Evolutionary conservation across 2,113 vertebrate genomes (phyloP).

Genomic region (Condylura cristata): DNA sequence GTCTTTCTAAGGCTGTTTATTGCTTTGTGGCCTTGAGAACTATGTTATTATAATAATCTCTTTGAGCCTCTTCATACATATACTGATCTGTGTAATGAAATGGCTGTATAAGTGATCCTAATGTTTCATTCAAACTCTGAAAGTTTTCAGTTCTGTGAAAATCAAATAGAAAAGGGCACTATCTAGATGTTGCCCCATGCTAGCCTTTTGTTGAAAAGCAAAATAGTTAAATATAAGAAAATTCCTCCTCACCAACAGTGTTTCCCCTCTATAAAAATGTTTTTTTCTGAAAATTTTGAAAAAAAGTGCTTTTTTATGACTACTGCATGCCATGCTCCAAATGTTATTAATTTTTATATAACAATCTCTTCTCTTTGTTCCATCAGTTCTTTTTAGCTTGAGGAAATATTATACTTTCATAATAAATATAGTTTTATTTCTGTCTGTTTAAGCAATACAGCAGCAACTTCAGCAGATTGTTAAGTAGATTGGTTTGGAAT

Average conservation of each 20-base stretch:
- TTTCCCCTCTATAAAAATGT: not conserved
- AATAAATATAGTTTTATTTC: constrained; percentile 74
- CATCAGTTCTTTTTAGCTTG: constrained; percentile 55
- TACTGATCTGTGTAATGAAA: not conserved
- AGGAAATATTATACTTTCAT: constrained; percentile 72
- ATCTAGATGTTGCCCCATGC: not conserved
- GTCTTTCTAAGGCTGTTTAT: not conserved
- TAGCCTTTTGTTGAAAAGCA: constrained; percentile 21
- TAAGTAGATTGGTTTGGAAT: constrained; percentile 66
- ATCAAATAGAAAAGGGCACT: not conserved
- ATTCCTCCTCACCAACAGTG: not conserved
- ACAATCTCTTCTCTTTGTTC: constrained; percentile 60
- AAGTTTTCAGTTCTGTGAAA: not conserved
- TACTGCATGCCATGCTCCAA: constrained; percentile 54
- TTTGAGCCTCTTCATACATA: not conserved
- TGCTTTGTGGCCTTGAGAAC: not conserved
- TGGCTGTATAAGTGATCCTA: not conserved
- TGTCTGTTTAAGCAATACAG: constrained; percentile 80
- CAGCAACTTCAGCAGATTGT: constrained; percentile 80
- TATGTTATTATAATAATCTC: not conserved
- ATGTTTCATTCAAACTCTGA: constrained; percentile 24
- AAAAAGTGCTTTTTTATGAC: constrained; percentile 17
- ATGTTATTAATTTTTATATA: constrained; percentile 65
- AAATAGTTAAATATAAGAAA: constrained; percentile 36
- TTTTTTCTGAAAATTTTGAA: constrained; percentile 51